phyloP scores from a whole-genome alignment of 1,140 invertebrate genomes.

The Cydia amplana region DNA sequence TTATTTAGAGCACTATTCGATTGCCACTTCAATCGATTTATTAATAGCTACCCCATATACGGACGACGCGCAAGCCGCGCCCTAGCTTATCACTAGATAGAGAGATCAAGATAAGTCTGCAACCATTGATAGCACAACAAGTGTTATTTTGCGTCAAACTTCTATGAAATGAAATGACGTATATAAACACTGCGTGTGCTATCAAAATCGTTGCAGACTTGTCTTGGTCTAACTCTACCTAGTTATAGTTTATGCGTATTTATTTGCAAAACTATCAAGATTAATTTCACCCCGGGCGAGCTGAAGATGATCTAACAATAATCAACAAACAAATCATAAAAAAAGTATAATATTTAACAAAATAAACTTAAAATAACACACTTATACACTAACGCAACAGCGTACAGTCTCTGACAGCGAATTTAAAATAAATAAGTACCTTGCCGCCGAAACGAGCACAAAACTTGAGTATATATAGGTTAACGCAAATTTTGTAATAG shows the following conservation, averaged over 20 bases:
- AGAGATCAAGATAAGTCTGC: too few relatives aligned
- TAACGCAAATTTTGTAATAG: background rate
- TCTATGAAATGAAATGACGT: too few relatives aligned
- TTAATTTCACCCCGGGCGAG: background rate
- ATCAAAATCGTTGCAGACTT: too few relatives aligned
- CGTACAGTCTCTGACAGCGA: conserved; percentile 41
- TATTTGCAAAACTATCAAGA: too few relatives aligned
- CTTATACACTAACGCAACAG: conserved; percentile 44
- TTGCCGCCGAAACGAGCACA: conserved; percentile 35
- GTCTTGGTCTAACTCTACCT: background rate
- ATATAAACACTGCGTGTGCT: too few relatives aligned
- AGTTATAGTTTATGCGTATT: background rate
- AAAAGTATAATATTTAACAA: conserved; percentile 37
- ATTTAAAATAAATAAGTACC: conserved; percentile 45
- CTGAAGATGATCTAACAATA: background rate
- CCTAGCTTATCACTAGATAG: too few relatives aligned
- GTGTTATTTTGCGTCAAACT: too few relatives aligned
- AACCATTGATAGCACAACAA: too few relatives aligned
- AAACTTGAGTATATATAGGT: conserved; percentile 27
- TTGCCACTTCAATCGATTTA: background rate
- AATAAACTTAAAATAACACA: conserved; percentile 40
- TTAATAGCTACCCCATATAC: background rate
- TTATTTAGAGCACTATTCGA: background rate
- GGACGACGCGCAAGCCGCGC: background rate
- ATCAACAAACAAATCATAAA: background rate